phyloP scores from a whole-genome alignment of 2,797 vertebrate species.

The Coreius guichenoti region DNA sequence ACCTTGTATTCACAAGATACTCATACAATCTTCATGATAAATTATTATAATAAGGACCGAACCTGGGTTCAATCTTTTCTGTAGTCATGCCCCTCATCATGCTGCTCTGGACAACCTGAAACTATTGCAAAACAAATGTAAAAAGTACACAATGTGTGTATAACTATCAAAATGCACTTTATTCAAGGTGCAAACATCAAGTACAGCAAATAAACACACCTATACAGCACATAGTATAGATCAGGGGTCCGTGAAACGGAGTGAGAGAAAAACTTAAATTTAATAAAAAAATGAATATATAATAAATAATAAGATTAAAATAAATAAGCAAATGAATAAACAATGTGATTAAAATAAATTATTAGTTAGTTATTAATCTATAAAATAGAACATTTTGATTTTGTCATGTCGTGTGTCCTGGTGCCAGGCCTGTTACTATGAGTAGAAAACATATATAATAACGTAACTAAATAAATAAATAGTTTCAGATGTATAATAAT shows the following conservation, averaged over 20 bases:
- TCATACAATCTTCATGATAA: neutral
- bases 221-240: neutral
- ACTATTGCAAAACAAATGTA: conserved; percentile 77
- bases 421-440: too few relatives aligned
- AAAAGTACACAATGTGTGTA: neutral
- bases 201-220: neutral
- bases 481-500: neutral
- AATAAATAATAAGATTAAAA: neutral
- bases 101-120: conserved; percentile 93
- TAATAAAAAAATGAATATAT: neutral
- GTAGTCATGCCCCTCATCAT: conserved; percentile 88
- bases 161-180: neutral
- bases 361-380: neutral
- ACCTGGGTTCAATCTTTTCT: conserved; percentile 95
- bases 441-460: neutral
- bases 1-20: neutral
- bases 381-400: too few relatives aligned
- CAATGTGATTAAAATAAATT: neutral
- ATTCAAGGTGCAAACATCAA: neutral
- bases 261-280: neutral
- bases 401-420: too few relatives aligned
- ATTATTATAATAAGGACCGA: conserved; percentile 31
- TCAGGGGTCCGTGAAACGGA: too few relatives aligned
- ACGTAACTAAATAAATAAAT: neutral
- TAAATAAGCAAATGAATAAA: neutral